A percentile compares a stretch with the other conserved stretches of the same genome.
phyloP scores from a whole-genome alignment of 2,113 vertebrate genomes.

The Bostrychus sinensis region DNA sequence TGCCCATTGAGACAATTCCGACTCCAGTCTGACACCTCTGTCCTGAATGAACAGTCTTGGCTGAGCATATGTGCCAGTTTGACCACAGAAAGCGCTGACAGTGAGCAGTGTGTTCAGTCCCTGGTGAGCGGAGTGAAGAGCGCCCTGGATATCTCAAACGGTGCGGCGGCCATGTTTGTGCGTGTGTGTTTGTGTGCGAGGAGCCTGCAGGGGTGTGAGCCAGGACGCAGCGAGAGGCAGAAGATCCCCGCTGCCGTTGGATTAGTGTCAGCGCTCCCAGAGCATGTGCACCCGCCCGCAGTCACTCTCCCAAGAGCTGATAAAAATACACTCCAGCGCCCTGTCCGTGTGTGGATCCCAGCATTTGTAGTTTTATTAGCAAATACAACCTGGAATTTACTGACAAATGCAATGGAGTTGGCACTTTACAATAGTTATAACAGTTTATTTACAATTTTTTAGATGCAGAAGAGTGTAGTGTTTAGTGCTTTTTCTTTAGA shows the following conservation, averaged over 20 bases:
- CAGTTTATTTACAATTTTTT: no score
- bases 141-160: conserved; percentile 70
- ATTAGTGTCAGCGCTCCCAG: conserved; percentile 75
- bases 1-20: no score
- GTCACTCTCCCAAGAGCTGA: conserved; percentile 30
- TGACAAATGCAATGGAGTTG: conserved; percentile 1
- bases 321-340: conserved; percentile 9
- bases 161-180: conserved; percentile 47
- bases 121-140: conserved; percentile 42
- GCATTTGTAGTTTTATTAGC: background rate
- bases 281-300: conserved; percentile 46
- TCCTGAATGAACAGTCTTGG: conserved; percentile 57
- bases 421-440: no score
- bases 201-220: conserved; percentile 75
- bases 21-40: conserved; percentile 23
- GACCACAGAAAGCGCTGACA: conserved; percentile 60
- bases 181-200: conserved; percentile 50
- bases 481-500: no score
- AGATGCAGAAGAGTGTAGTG: no score
- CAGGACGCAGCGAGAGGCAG: conserved; percentile 78
- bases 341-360: conserved; percentile 8
- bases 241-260: conserved; percentile 73
- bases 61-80: conserved; percentile 57
- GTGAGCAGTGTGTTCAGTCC: conserved; percentile 51
- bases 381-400: no score